Evolutionary conservation across 2,888 invertebrate species (phyloP).

Genomic region (Liopterus haemorrhoidalis): DNA sequence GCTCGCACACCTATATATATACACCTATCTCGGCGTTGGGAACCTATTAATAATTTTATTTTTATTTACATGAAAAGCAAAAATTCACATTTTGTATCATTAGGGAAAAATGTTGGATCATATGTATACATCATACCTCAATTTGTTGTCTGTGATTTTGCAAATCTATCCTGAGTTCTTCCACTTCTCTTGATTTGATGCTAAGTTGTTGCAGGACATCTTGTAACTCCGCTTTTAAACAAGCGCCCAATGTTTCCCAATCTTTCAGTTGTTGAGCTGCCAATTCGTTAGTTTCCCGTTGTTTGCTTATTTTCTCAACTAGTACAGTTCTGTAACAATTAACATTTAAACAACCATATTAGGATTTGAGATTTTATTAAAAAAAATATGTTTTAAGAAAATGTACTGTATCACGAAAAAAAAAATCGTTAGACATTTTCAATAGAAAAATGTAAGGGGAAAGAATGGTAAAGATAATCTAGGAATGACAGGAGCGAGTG

Average conservation of each 20-base stretch:
- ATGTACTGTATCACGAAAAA: no score
- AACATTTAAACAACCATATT: neutral
- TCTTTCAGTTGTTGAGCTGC: constrained; percentile 49
- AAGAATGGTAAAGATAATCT: no score
- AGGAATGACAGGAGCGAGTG: no score
- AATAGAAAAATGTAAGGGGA: no score
- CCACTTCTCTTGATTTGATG: constrained; percentile 50
- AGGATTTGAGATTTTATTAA: no score
- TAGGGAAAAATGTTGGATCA: constrained; percentile 1
- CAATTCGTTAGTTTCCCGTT: constrained; percentile 43
- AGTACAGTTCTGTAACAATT: constrained; percentile 27
- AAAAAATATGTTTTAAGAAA: no score
- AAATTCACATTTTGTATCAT: no score
- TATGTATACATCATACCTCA: constrained; percentile 46
- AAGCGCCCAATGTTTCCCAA: constrained; percentile 51
- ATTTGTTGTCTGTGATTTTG: constrained; percentile 51
- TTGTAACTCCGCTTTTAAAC: constrained; percentile 52
- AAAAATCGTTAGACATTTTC: no score
- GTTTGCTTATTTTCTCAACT: constrained; percentile 42
- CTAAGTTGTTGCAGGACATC: constrained; percentile 51
- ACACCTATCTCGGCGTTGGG: no score
- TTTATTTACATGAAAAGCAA: no score
- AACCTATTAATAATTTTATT: no score
- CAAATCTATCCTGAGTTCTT: constrained; percentile 49
- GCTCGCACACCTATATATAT: no score